Evolutionary conservation across 2,113 vertebrate genomes (phyloP).

Genomic region (Erinaceus europaeus): DNA sequence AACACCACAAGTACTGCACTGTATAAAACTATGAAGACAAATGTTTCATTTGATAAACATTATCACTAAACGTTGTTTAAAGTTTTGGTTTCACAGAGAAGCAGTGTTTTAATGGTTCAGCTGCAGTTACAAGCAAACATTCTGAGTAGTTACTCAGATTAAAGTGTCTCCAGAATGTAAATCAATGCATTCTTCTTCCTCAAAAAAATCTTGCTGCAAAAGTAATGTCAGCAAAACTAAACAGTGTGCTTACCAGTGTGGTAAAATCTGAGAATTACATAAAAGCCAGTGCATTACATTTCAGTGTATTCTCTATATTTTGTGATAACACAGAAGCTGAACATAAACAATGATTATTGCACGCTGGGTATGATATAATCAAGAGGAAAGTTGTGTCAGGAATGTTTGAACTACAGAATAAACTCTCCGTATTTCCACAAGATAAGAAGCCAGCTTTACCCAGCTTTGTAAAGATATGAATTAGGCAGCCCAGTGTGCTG

Average conservation of each 20-base stretch:
- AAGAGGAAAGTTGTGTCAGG: slow-evolving; percentile 8
- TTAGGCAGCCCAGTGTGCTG: neutral
- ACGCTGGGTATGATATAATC: slow-evolving; percentile 32
- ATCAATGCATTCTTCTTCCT: neutral
- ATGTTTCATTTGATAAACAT: neutral
- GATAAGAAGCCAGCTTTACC: slow-evolving; percentile 44
- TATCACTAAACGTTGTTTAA: neutral
- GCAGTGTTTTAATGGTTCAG: neutral
- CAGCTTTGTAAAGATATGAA: slow-evolving; percentile 27
- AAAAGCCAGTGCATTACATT: slow-evolving; percentile 16
- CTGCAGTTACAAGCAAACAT: slow-evolving; percentile 25
- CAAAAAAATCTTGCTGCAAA: slow-evolving; percentile 20
- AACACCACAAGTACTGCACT: neutral
- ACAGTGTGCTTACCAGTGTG: neutral
- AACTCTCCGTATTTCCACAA: slow-evolving; percentile 14
- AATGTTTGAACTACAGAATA: slow-evolving; percentile 2
- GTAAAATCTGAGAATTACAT: slow-evolving; percentile 39
- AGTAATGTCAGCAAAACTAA: slow-evolving; percentile 20
- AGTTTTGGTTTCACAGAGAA: slow-evolving; percentile 22
- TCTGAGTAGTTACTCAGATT: slow-evolving; percentile 18
- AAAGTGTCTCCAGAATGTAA: neutral
- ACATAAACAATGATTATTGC: slow-evolving; percentile 32
- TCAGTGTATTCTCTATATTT: slow-evolving; percentile 43
- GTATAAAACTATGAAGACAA: neutral
- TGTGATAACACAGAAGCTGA: slow-evolving; percentile 36